Evolutionary conservation across 2,113 vertebrate genomes (phyloP).

Genomic region (Callithrix jacchus): DNA sequence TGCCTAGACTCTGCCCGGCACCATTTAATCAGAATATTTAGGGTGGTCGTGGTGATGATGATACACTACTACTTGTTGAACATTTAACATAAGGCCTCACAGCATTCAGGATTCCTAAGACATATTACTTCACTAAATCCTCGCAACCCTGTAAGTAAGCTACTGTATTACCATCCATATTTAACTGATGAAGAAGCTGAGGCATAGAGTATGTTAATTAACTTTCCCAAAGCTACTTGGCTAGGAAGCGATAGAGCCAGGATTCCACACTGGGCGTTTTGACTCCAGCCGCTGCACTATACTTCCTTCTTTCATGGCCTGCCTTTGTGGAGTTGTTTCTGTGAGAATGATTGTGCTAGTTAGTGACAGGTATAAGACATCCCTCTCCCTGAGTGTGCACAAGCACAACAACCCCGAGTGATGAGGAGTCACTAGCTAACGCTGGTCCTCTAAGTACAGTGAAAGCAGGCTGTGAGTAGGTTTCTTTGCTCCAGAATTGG

Average conservation of each 20-base stretch:
- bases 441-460: accelerated
- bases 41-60: too few species aligned
- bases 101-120: background rate
- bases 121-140: background rate
- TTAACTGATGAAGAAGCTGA: background rate
- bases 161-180: background rate
- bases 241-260: background rate
- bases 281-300: accelerated
- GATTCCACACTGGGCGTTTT: background rate
- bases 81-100: background rate
- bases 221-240: background rate
- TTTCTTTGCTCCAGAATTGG: background rate
- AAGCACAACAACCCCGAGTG: background rate
- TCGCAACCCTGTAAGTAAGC: background rate
- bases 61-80: background rate
- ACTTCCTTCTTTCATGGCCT: background rate
- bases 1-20: background rate
- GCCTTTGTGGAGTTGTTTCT: background rate
- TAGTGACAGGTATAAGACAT: background rate
- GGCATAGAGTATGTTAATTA: background rate
- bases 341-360: background rate
- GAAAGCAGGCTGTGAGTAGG: background rate
- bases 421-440: background rate
- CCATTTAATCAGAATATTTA: background rate
- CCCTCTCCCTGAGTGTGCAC: background rate